Base-by-base conservation (phyloP, 2,888 invertebrate genomes). In the Macrosiphum euphorbiae region DNA sequence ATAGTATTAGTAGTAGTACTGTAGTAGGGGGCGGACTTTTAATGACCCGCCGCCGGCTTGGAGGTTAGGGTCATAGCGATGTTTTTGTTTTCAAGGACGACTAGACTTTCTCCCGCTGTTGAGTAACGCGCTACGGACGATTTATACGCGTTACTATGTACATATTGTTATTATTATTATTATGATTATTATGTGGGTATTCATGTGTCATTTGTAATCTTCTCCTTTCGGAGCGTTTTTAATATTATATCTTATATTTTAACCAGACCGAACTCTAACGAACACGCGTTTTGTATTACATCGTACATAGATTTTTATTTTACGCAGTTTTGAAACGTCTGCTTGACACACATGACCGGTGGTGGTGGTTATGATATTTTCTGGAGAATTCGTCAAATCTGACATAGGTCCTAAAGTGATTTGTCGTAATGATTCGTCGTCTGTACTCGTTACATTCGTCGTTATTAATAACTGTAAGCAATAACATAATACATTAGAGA, bases 51-150 rank as follows among this genome's bases (percentile, higher is more conserved):
- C 89, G 90, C 50, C 86, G 58, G 90, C 94, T n/a, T 67, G 41
- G 94, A 94, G 94, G 94, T 94, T 94, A 94, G 94, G 94, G 94
- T 94, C 94, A 94, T 87, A 86, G 55, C 28, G 26, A 50, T 85
- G 61, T 86, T 90, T 90, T 94, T 90, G 47, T 90, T 90, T 94
- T 94, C 94, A 94, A 94, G 94, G 94, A 94, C 94, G 90, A 87
- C 94, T 90, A 94, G 94, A 94, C 94, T 94, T 94, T 94, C 94
- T 94, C 94, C 61, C 58, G 86, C 47, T 47, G 90, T 94, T 94
- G 90, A 94, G 90, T 87, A 94, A 94, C 61, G 55, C 11, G n/a
- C 78, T 47, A 35, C 44, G 47, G 52, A 85, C 91, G 52, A 58
- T 87, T 61, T 47, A 85, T 26, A 78, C 35, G 8, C 78, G 78